These are phyloP conservation scores for Amblyteles armatorius DNA, from an alignment of 2,888 invertebrate genomes.

Conservation along the genomic window DNA sequence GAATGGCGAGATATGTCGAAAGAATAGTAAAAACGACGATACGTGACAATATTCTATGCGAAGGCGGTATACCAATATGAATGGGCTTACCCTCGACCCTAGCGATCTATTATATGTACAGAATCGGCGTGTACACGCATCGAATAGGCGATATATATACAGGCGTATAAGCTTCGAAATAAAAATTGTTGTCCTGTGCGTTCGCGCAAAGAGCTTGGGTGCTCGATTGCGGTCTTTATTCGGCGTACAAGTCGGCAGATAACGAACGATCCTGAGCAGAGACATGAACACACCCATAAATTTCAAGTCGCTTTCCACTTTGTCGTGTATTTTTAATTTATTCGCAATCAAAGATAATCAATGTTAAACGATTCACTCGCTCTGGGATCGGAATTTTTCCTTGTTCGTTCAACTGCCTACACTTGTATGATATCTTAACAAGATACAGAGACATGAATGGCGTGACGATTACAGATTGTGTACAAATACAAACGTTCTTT, in stretches of 20 bases:
- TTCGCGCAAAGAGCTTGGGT: constrained; percentile 42
- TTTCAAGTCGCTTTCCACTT: neutral
- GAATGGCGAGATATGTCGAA: constrained; percentile 51
- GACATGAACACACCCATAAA: neutral
- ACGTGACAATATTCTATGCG: constrained; percentile 45
- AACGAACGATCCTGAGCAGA: constrained; percentile 38
- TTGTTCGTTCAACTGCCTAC: constrained; percentile 31
- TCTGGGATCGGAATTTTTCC: constrained; percentile 34
- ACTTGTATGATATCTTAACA: constrained; percentile 67
- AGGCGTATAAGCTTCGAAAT: constrained; percentile 50
- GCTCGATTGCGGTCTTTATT: constrained; percentile 44
- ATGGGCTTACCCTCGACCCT: neutral
- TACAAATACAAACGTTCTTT: constrained; percentile 75
- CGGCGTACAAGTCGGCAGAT: constrained; percentile 47
- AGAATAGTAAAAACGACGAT: constrained; percentile 35
- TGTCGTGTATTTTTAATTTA: neutral
- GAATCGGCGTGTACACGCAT: constrained; percentile 49
- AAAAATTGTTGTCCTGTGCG: constrained; percentile 60
- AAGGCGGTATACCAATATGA: neutral
- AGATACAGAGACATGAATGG: constrained; percentile 75
- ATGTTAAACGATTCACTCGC: constrained; percentile 1
- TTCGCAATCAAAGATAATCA: constrained; percentile 1
- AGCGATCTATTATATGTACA: constrained; percentile 58
- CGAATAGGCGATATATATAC: constrained; percentile 63
- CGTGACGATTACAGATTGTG: constrained; percentile 74